A percentile compares a stretch with the other conserved stretches of the same genome.
Conservation (phyloP, 2,113 vertebrate genomes). For the Nesogale talazaci region DNA sequence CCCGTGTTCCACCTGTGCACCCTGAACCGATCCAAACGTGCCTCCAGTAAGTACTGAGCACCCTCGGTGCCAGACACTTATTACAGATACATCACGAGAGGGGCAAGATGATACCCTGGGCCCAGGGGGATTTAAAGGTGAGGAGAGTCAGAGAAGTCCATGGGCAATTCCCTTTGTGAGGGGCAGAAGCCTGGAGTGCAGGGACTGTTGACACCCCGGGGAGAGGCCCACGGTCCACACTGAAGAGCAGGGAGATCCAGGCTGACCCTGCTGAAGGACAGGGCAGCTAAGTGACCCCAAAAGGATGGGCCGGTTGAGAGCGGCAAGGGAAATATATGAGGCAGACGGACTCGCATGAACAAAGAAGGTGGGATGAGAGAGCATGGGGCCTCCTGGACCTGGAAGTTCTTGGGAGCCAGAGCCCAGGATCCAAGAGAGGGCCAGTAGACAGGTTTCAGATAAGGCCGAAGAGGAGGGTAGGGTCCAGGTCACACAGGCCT, state of each 20-base stretch:
- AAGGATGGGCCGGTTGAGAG: background rate
- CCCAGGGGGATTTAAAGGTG: background rate
- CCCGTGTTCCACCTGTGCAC: background rate
- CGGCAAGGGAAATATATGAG: background rate
- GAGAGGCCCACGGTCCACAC: background rate
- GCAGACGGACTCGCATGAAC: background rate
- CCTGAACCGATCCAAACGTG: too few species aligned
- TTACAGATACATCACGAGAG: background rate
- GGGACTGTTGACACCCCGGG: background rate
- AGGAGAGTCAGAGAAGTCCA: background rate
- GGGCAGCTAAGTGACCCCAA: background rate
- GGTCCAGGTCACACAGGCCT: background rate
- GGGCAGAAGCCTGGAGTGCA: background rate
- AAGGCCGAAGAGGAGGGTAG: background rate
- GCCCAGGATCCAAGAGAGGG: background rate
- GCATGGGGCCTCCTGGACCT: background rate
- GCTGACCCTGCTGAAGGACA: background rate
- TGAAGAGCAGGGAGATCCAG: background rate
- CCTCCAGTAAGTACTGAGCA: background rate
- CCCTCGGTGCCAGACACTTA: background rate
- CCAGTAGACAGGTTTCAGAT: background rate
- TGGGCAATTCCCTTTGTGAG: background rate
- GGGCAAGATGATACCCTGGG: background rate
- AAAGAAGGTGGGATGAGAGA: background rate
- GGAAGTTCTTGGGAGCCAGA: background rate